Base-by-base conservation (phyloP, 2,113 vertebrate genomes). In the Sinocyclocheilus anshuiensis region DNA sequence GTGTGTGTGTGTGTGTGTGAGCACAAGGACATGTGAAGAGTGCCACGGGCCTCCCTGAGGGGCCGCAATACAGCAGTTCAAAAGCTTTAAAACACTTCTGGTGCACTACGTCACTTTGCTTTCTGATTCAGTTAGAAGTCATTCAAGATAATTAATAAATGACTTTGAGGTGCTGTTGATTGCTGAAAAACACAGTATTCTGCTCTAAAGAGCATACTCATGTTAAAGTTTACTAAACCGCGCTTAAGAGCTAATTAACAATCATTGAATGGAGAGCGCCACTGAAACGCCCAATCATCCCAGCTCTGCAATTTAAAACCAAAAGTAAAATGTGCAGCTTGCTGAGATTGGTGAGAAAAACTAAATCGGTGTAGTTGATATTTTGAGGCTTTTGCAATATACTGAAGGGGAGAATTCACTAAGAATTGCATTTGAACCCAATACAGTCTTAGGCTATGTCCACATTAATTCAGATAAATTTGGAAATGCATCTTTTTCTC, bases 201-300 rank as follows among this genome's bases (percentile, higher is more conserved):
- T 48, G 55, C 33, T 75, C 83, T 75, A 26, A 45, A 80, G 86
- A 39, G 26, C 39, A 39, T 50, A 50, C 50, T 80, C 74, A 33
- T 65, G 82, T 83, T 84, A 83, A 77, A 78, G 80, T 85, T 61
- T 33, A 69, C 81, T 83, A 63, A 83, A 75, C 57, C 50, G 22
- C 57, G 29, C 69, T 85, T 83, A 85, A 76, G 33, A 67, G 83
- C 50, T 67, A 76, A 87, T 88, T 82, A 79, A 85, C 65, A 85
- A 85, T 87, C 79, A 87, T 26, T 13, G 75, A 87, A 76, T 85
- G 78, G 53, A 88, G 85, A 85, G 89, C 39, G 75, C 65, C 22
- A 48, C 50, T 65, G 11, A 76, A 75, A 79, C 39, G 83, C 55
- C 57, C 80, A 84, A 81, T 69, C 53, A 10, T 77, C 48, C 0